Evolutionary conservation across 2,888 invertebrate species (phyloP), one percentile per base, ranked within the genome.

Genomic region (Caenorhabditis sinica): DNA sequence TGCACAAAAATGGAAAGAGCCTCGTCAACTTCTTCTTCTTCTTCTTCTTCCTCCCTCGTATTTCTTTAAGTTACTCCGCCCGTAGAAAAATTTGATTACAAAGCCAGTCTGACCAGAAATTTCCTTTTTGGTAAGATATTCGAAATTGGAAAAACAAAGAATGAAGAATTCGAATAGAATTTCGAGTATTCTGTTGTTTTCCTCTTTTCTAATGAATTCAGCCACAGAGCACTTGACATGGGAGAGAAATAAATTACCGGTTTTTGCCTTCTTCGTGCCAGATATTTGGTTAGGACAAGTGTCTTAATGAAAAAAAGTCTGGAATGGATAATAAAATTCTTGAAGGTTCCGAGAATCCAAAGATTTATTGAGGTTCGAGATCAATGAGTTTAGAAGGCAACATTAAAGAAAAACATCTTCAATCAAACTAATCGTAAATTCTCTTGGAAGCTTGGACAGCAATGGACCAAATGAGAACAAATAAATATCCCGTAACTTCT

Each of bases 401-500:
- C 9, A 28, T 36, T 36, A 71, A 40, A n/a, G 15, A 28, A 56
- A 56, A 28, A 71, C n/a, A 51, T 71, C 71, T 25, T 71, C 71
- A n/a, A 71, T 43, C 9, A 71, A 23, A 25, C 28, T 40, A 5
- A 71, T 71, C 0, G 56, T 56, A 11, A 25, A 23, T 23, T 60
- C 45, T 9, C 6, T 30, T 0, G 72, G 72, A 30, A 45, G 58
- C 49, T 60, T 60, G 0, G 63, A 40, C 17, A 63, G 2, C 13
- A 65, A 0, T 9, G 65, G 51, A 15, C 63, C 74, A 43, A 65
- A 53, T 65, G 74, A 36, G 53, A 28, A 25, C 56, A 75, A 43
- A 23, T 76, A 68, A 20, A 76, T 28, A 40, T 76, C 76, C n/a
- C 60, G 58, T 5, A 68, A 68, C 33, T 58, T 49, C 23, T 56